Evolutionary conservation across 2,888 invertebrate genomes (phyloP), one percentile per base, ranked within the genome.

Genomic region (Nomada fabriciana): DNA sequence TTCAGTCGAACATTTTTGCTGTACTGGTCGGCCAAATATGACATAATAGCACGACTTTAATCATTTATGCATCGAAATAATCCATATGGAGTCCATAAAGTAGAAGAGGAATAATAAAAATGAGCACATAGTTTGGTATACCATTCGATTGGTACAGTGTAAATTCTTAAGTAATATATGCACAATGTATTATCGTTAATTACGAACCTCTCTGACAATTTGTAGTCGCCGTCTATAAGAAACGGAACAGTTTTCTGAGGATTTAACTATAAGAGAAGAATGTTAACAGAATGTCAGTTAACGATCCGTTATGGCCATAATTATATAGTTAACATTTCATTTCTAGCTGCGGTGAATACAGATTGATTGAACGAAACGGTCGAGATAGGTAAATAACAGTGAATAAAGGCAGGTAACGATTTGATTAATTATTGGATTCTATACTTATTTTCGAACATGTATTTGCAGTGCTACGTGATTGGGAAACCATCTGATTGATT

Each of bases 1-100:
- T 94, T 94, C 18, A 95, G 88, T 57, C 91, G 89, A 65, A 92
- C 91, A 76, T 94, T 93, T 81, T 93, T 93, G 4, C 94, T 94
- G 81, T 95, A 95, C 80, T 94, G 92, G 83, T 94, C 94, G 11
- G 92, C 94, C 86, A 95, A 90, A 87, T 95, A 95, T 11, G 90
- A 87, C 87, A 94, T 91, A 70, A 95, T 94, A 2, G 95, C 94
- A n/a, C 94, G 94, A 83, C 94, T 94, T 43, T 0, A 74, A 81
- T 91, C 29, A 2, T 65, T 18, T 25, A 47, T 64, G 18, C 9
- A 43, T 47, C 47, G 15, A 47, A 47, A 47, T 15, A 15, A 47
- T 15, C 47, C 47, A 3, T 15, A 47, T 10, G 13, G 20, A 20
- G 53, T 20, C 20, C 10, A 23, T 10, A 50, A 15, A 64, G 25